Base-by-base conservation (phyloP, 92 coral and sea anemone species). In the Phenganax stokvisi region DNA sequence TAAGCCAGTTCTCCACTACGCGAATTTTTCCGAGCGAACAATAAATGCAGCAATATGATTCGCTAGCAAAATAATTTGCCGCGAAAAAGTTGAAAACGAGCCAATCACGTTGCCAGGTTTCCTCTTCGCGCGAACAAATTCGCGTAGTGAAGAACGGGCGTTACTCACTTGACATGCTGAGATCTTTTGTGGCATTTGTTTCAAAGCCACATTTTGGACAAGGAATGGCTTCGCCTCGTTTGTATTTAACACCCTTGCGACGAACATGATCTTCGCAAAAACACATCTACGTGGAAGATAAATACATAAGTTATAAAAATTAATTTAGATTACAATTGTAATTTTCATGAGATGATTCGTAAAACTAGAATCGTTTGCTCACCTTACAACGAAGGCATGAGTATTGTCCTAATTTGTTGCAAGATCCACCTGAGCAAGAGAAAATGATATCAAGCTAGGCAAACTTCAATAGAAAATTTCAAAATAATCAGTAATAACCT, bases 321-420 rank as follows among this genome's bases (percentile, higher is more conserved):
- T 29, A 44, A 9, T 3, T 25, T 10, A 16, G 57, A 12, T 10
- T 0, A 54, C 10, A 16, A 17, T 12, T 10, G 16, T 28, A 2
- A 71, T 27, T 5, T 72, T 69, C 8, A 73, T 17, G 37, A 15
- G 6, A 31, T 8, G 7, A 6, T 56, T 58, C 6, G 11, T 9
- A 51, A 57, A 73, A 53, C 12, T 37, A 8, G 51, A 53, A n/a
- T n/a, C 12, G 53, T 16, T 64, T 29, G 51, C 71, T 53, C 60
- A 90, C 98, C 97, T 93, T 93, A 81, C 98, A 93, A 54, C 96
- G 90, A 9, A 93, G 91, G 68, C 98, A 93, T 8, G 94, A 92
- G 70, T 93, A 88, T 57, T 93, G 98, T 10, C 98, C 97, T 68
- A 92, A 80, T 66, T 80, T 89, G 88, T 93, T 91, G 54, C 97